Evolutionary conservation across 2,888 invertebrate genomes (phyloP).

Genomic region (Ephialtes manifestator): DNA sequence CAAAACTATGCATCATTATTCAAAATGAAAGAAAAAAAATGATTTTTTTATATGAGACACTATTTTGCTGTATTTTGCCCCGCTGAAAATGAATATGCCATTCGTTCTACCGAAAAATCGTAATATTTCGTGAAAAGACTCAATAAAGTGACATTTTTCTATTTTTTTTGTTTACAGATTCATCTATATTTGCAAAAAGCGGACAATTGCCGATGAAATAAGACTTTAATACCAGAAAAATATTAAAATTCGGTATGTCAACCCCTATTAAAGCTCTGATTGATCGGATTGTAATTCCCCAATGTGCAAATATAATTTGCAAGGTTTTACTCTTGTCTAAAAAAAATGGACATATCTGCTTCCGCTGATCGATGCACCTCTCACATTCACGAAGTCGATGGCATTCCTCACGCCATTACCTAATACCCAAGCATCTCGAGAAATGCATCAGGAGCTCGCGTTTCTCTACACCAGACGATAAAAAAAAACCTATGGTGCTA

Average conservation of each 20-base stretch:
- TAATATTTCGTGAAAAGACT: too few relatives aligned
- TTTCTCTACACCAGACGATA: conserved; percentile 55
- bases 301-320: neutral
- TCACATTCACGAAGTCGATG: conserved; percentile 38
- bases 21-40: too few relatives aligned
- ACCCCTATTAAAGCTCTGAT: neutral
- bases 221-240: too few relatives aligned
- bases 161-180: too few relatives aligned
- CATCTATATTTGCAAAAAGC: too few relatives aligned
- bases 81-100: too few relatives aligned
- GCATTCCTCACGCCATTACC: conserved; percentile 67
- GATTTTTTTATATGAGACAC: too few relatives aligned
- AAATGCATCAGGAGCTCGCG: conserved; percentile 60
- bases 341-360: neutral
- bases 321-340: neutral
- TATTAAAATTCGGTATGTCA: neutral
- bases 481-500: conserved; percentile 57
- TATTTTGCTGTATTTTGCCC: too few relatives aligned
- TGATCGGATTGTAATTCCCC: neutral
- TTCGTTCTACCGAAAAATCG: too few relatives aligned
- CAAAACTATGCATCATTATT: too few relatives aligned
- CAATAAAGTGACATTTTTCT: too few relatives aligned
- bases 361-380: conserved; percentile 20
- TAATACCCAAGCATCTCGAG: conserved; percentile 61
- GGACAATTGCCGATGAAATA: too few relatives aligned